phyloP scores from a whole-genome alignment of 2,113 vertebrate species.

The Nesospiza acunhae region DNA sequence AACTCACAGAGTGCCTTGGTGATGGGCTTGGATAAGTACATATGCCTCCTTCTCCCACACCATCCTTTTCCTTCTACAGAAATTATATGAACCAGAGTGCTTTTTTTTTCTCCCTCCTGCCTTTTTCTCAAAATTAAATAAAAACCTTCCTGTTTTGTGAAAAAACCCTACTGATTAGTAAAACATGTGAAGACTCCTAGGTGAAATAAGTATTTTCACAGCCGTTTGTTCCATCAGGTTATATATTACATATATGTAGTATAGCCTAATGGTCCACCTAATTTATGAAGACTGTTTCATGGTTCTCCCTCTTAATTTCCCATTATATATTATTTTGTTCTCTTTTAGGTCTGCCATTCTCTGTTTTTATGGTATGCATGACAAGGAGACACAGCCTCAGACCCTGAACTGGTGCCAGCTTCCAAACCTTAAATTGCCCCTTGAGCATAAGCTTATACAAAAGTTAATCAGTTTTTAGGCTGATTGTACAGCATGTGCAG shows the following conservation, averaged over 20 bases:
- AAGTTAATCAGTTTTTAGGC: slow-evolving; percentile 49
- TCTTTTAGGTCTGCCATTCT: background rate
- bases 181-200: slow-evolving; percentile 13
- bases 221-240: background rate
- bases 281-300: slow-evolving; percentile 33
- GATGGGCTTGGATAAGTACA: background rate
- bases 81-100: background rate
- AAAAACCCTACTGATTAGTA: slow-evolving; percentile 59
- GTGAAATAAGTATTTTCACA: slow-evolving; percentile 44
- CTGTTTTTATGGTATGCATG: background rate
- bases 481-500: slow-evolving; percentile 21
- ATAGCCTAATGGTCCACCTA: background rate
- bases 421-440: slow-evolving; percentile 31
- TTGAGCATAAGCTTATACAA: slow-evolving; percentile 42
- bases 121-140: slow-evolving; percentile 9
- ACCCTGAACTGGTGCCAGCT: background rate
- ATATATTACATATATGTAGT: background rate
- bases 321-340: background rate
- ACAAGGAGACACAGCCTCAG: background rate
- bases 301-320: slow-evolving; percentile 48
- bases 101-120: background rate
- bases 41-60: background rate
- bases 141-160: background rate
- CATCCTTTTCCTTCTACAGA: background rate
- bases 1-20: background rate